A percentile compares a stretch with the other conserved stretches of the same genome.
These are phyloP conservation scores for Stenodera caucasica DNA, from an alignment of 2,888 invertebrate species.

Conservation along the genomic window DNA sequence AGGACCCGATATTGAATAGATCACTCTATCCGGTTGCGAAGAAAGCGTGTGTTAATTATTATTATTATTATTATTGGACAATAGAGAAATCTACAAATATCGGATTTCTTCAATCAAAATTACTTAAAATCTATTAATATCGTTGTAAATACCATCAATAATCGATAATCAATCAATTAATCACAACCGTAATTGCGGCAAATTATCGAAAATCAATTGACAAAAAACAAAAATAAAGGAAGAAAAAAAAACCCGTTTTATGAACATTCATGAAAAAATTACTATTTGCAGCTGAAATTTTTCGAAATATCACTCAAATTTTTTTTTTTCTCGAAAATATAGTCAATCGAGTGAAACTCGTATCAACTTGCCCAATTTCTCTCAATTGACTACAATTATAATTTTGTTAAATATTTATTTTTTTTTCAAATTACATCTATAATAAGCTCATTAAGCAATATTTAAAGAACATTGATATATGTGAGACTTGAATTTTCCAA, in stretches of 20 bases:
- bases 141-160: conserved; percentile 41
- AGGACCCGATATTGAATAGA: too few species aligned
- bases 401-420: too few species aligned
- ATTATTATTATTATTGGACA: conserved; percentile 1
- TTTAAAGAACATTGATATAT: conserved; percentile 51
- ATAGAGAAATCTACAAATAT: conserved; percentile 24
- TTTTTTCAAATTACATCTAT: conserved; percentile 43
- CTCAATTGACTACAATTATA: too few species aligned
- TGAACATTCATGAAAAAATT: too few species aligned
- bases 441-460: conserved; percentile 51
- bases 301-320: not conserved
- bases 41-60: too few species aligned
- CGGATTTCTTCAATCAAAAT: conserved; percentile 36
- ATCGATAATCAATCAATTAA: too few species aligned
- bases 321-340: not conserved
- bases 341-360: not conserved
- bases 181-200: conserved; percentile 40
- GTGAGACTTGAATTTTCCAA: too few species aligned
- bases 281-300: not conserved
- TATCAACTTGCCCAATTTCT: too few species aligned
- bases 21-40: too few species aligned
- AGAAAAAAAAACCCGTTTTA: conserved; percentile 23
- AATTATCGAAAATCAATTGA: not conserved
- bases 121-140: conserved; percentile 45
- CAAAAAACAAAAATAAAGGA: not conserved